phyloP scores from a whole-genome alignment of 2,888 invertebrate species.

The Calameuta pallipes region DNA sequence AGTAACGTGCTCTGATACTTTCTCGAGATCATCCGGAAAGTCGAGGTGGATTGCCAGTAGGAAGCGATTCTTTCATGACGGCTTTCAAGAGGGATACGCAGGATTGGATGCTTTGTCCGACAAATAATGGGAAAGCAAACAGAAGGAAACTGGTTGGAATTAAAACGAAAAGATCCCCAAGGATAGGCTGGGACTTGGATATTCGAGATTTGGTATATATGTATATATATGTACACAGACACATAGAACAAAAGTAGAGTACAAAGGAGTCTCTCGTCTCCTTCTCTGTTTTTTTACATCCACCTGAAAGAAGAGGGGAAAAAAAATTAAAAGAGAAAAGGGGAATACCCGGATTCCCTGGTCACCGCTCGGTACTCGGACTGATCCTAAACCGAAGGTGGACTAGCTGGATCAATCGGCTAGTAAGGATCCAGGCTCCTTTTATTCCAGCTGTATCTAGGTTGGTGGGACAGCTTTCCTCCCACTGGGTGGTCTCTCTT shows the following conservation, averaged over 20 bases:
- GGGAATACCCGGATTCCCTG: background rate
- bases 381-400: background rate
- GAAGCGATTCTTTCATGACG: background rate
- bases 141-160: slow-evolving; percentile 12
- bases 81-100: background rate
- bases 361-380: too few relatives aligned
- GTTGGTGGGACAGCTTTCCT: background rate
- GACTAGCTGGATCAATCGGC: slow-evolving; percentile 18
- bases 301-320: too few relatives aligned
- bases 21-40: background rate
- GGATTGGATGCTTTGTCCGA: slow-evolving; percentile 9
- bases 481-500: background rate
- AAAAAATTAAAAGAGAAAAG: background rate
- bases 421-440: slow-evolving; percentile 22
- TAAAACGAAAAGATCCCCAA: slow-evolving; percentile 9
- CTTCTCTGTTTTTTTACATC: background rate
- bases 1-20: too few relatives aligned
- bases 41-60: background rate
- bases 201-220: background rate
- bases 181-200: background rate
- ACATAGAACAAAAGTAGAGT: background rate
- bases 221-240: background rate
- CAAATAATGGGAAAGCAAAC: slow-evolving; percentile 6
- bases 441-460: slow-evolving; percentile 17
- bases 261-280: background rate